Evolutionary conservation across 2,797 vertebrate species (phyloP).

Genomic region (Gymnoscopelus microlampas): DNA sequence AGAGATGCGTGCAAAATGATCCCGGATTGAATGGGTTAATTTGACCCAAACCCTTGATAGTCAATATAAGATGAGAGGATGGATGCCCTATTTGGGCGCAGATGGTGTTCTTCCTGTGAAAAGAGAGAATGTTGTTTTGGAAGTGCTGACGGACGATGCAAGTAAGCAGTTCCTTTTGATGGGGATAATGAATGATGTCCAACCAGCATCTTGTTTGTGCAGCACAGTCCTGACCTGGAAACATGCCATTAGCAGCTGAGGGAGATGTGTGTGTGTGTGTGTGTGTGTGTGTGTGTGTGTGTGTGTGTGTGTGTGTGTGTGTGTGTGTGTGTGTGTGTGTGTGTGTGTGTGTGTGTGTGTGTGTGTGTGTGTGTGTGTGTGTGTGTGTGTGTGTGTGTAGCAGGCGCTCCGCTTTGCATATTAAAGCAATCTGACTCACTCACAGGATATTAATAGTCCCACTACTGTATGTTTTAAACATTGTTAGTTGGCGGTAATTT

Average conservation of each 20-base stretch:
- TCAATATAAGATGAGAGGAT: no score
- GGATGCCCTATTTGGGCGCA: constrained; percentile 5
- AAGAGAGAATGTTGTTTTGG: constrained; percentile 28
- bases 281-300: no score
- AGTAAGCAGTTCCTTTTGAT: constrained; percentile 47
- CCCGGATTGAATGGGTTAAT: no score
- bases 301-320: no score
- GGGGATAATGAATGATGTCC: constrained; percentile 29
- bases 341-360: no score
- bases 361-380: no score
- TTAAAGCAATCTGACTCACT: constrained; percentile 22
- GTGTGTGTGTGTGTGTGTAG: no score
- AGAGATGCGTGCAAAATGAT: not conserved
- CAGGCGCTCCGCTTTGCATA: constrained; percentile 27
- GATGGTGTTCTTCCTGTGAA: constrained; percentile 23
- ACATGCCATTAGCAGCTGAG: constrained; percentile 22
- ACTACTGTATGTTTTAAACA: constrained; percentile 23
- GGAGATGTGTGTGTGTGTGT: constrained; percentile 24
- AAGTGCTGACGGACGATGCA: constrained; percentile 32
- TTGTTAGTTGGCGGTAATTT: constrained; percentile 1
- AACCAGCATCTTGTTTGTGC: constrained; percentile 44
- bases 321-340: no score
- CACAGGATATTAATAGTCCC: constrained; percentile 41
- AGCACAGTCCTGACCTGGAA: constrained; percentile 41
- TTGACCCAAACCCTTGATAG: no score